Conservation (phyloP, 2,888 invertebrate species). For the Sesamia inferens region DNA sequence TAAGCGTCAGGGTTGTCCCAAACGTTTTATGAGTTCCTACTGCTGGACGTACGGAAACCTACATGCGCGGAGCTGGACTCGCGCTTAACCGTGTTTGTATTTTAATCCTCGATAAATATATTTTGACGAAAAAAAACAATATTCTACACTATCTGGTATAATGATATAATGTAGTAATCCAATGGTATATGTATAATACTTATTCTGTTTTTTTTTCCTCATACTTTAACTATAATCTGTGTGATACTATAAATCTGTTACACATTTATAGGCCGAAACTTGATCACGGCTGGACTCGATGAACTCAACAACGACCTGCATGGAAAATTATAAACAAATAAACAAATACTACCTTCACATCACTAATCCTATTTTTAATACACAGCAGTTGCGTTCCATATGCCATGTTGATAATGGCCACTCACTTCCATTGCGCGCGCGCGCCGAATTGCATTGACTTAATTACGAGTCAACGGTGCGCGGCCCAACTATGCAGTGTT, state of each 20-base stretch:
- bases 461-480: constrained; percentile 71
- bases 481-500: constrained; percentile 58
- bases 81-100: no score
- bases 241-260: neutral
- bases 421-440: constrained; percentile 83
- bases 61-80: no score
- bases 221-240: neutral
- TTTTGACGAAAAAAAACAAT: neutral
- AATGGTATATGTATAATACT: neutral
- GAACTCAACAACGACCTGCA: neutral
- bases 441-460: constrained; percentile 79
- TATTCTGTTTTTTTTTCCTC: neutral
- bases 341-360: neutral
- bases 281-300: neutral
- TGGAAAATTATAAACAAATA: no score
- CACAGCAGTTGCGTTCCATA: constrained; percentile 73
- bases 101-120: neutral
- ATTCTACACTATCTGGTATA: neutral
- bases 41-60: no score
- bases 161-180: neutral
- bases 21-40: neutral
- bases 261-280: neutral
- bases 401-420: constrained; percentile 82
- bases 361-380: constrained; percentile 64
- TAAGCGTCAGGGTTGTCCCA: constrained; percentile 50